Conservation (phyloP, 2,888 invertebrate genomes). For the Digitonthophagus gazella region DNA sequence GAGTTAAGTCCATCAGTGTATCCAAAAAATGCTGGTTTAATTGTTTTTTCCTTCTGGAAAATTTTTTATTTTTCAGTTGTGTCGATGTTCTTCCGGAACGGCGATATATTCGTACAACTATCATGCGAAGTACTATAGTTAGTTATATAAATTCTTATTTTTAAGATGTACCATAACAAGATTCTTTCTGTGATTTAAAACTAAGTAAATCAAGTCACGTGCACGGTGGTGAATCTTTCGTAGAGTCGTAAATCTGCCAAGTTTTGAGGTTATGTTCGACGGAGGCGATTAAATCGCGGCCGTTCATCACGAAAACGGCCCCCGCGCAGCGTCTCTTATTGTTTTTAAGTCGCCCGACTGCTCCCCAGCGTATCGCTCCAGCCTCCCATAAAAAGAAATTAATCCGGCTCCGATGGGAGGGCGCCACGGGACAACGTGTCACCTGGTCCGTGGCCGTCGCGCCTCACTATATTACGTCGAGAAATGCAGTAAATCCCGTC, state of each 20-base stretch:
- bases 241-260: constrained; percentile 13
- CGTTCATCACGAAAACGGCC: constrained; percentile 4
- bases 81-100: too few relatives aligned
- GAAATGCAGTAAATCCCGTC: not conserved
- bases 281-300: not conserved
- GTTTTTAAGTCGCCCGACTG: constrained; percentile 11
- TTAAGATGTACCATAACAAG: too few relatives aligned
- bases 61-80: too few relatives aligned
- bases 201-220: not conserved
- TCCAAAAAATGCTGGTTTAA: too few relatives aligned
- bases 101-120: too few relatives aligned
- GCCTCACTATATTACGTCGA: not conserved
- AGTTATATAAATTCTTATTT: too few relatives aligned
- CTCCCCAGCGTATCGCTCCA: constrained; percentile 8
- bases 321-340: constrained; percentile 10
- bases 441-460: not conserved
- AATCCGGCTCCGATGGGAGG: not conserved
- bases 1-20: too few relatives aligned
- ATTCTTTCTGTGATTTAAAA: not conserved
- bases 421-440: not conserved
- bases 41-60: too few relatives aligned
- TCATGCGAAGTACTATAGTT: too few relatives aligned
- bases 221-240: not conserved
- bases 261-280: constrained; percentile 15
- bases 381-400: constrained; percentile 14